Percentiles rank a stretch among this genome's conserved stretches.
These are phyloP conservation scores for Steatocranus sp. DNA, from an alignment of 2,797 vertebrate genomes.

Conservation along the genomic window DNA sequence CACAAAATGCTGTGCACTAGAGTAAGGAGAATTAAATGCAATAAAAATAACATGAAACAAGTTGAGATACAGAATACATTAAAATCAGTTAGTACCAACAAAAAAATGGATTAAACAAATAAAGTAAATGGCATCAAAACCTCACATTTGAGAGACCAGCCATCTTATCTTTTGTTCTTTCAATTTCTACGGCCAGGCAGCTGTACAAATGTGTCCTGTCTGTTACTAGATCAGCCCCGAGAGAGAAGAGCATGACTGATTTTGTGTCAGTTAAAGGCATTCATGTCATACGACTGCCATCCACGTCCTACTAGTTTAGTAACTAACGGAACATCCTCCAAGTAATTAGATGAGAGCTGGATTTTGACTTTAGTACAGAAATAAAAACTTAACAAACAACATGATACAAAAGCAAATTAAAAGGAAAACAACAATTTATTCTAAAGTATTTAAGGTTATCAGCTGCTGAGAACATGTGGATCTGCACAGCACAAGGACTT, in stretches of 20 bases:
- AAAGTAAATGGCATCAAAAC: not conserved
- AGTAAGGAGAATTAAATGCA: not conserved
- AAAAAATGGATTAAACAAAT: not conserved
- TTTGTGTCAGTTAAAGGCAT: not conserved
- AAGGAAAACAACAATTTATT: not conserved
- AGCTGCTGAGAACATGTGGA: not conserved
- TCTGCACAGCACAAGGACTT: not conserved
- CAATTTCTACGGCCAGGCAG: not conserved
- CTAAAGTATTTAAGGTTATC: not conserved
- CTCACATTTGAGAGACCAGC: not conserved
- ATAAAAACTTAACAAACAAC: not conserved
- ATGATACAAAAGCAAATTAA: not conserved
- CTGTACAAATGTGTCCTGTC: not conserved
- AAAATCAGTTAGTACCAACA: not conserved
- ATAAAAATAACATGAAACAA: not conserved
- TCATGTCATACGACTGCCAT: conserved; percentile 28
- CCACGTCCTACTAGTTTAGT: not conserved
- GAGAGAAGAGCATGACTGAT: not conserved
- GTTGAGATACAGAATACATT: not conserved
- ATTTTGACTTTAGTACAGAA: not conserved
- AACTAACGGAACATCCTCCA: not conserved
- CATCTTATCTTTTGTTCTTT: not conserved
- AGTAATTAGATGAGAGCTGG: not conserved
- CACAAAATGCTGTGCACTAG: not conserved
- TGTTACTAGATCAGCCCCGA: not conserved